These are phyloP conservation scores for Prosapia bicincta DNA, from an alignment of 2,888 invertebrate species.

Conservation along the genomic window DNA sequence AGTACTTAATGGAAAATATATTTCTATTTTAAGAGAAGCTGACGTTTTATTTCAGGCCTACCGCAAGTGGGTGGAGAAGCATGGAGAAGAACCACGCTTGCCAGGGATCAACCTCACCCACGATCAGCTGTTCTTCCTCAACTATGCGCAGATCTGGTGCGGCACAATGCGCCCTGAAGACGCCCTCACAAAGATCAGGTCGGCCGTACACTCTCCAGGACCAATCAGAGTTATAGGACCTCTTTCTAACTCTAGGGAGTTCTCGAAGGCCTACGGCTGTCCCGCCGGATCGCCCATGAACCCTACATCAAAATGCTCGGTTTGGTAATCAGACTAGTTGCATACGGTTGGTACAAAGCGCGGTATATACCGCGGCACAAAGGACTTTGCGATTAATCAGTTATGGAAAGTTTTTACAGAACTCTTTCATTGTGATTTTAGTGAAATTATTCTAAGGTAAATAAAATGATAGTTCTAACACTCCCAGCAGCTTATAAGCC, in stretches of 20 bases:
- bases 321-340: constrained; percentile 63
- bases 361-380: too few relatives aligned
- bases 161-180: constrained; percentile 86
- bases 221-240: constrained; percentile 88
- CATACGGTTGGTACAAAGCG: too few relatives aligned
- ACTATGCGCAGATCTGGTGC: constrained; percentile 88
- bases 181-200: constrained; percentile 74
- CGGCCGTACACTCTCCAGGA: constrained; percentile 81
- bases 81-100: constrained; percentile 69
- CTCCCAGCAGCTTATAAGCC: too few relatives aligned
- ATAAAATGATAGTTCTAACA: too few relatives aligned
- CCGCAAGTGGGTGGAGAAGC: constrained; percentile 69
- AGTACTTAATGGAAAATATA: too few relatives aligned
- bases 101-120: constrained; percentile 78
- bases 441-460: too few relatives aligned
- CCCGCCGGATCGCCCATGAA: constrained; percentile 88
- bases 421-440: too few relatives aligned
- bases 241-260: constrained; percentile 87
- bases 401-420: too few relatives aligned
- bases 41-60: constrained; percentile 76
- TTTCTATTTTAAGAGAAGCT: too few relatives aligned
- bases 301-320: constrained; percentile 83
- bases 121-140: constrained; percentile 82
- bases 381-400: too few relatives aligned
- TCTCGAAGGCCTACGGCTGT: constrained; percentile 83